Evolutionary conservation across 37 sponge, comb jelly and placozoan genomes (phyloP).

Genomic region (Chondrosia reniformis): DNA sequence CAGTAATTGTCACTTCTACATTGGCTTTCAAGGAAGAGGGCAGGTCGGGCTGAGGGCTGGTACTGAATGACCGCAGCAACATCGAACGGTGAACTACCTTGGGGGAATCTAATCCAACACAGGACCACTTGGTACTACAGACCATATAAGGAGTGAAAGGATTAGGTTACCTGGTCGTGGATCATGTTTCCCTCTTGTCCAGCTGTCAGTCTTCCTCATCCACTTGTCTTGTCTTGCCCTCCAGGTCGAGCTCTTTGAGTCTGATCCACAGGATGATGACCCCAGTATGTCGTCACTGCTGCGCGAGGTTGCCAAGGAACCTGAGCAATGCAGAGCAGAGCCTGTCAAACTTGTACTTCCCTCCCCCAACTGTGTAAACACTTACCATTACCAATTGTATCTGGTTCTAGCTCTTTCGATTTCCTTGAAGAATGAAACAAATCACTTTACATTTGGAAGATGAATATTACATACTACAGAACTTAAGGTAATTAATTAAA

Average conservation of each 20-base stretch:
- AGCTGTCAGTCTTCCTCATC: not conserved
- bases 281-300: not conserved
- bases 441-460: too few relatives aligned
- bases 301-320: not conserved
- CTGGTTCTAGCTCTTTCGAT: conserved; percentile 1
- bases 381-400: not conserved
- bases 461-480: too few relatives aligned
- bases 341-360: not conserved
- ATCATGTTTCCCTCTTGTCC: too few relatives aligned
- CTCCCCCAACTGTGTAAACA: not conserved
- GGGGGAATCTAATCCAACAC: not conserved
- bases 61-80: not conserved
- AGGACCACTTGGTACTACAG: not conserved
- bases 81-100: not conserved
- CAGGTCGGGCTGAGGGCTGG: not conserved
- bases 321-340: not conserved
- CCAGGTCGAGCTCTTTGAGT: too few relatives aligned
- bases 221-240: too few relatives aligned
- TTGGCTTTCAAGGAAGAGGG: not conserved
- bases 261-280: too few relatives aligned
- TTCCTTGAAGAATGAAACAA: not conserved
- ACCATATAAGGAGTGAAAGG: too few relatives aligned
- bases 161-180: too few relatives aligned
- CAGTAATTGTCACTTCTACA: not conserved
- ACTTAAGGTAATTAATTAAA: too few relatives aligned